A percentile compares a stretch with the other conserved stretches of the same genome.
Conservation (phyloP, 2,888 invertebrate genomes). For the Aporophyla lueneburgensis region DNA sequence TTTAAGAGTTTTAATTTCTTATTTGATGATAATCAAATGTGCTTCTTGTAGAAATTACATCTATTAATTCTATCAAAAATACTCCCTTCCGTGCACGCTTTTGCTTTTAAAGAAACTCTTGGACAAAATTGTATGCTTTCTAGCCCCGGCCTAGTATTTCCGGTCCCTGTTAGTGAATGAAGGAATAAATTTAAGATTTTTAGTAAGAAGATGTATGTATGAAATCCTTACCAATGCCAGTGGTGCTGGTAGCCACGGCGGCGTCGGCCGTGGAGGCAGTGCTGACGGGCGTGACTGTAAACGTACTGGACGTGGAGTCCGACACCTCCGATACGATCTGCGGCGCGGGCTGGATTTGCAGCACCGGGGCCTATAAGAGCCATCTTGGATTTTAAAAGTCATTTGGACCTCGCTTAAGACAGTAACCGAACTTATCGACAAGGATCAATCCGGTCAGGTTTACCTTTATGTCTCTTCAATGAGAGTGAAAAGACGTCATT, state of each 20-base stretch:
- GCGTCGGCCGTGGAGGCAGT: slow-evolving; percentile 67
- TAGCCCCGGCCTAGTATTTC: not conserved
- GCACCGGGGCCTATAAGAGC: slow-evolving; percentile 66
- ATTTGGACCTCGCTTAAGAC: not conserved
- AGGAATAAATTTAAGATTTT: not conserved
- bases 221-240: slow-evolving; percentile 68
- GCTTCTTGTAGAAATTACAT: no score
- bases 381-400: not conserved
- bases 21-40: no score
- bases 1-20: no score
- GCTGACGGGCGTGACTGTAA: slow-evolving; percentile 47
- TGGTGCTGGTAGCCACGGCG: slow-evolving; percentile 73
- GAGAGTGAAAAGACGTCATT: not conserved
- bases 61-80: no score
- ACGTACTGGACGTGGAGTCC: slow-evolving; percentile 54
- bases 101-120: not conserved
- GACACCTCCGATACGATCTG: slow-evolving; percentile 64
- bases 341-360: slow-evolving; percentile 79
- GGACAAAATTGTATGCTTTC: not conserved
- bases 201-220: not conserved
- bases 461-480: not conserved
- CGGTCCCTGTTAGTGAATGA: not conserved
- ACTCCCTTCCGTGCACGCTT: not conserved
- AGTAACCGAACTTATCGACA: not conserved
- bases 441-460: not conserved